A percentile compares a stretch with the other conserved stretches of the same genome.
phyloP scores from a whole-genome alignment of 2,888 invertebrate genomes.

The Zele albiditarsus region DNA sequence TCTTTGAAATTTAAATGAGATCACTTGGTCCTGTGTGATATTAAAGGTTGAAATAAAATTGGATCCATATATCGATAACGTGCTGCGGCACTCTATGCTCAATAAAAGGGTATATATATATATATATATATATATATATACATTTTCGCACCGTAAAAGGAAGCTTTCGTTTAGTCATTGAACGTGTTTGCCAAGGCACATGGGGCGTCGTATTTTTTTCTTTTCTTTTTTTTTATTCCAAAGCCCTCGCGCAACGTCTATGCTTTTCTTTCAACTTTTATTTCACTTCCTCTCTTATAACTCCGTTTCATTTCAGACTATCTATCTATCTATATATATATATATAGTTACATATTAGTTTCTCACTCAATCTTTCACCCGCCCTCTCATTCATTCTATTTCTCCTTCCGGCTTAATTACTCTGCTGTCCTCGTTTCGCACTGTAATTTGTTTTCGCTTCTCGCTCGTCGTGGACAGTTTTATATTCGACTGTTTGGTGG shows the following conservation, averaged over 20 bases:
- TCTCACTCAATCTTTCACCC: neutral
- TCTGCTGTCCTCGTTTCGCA: conserved; percentile 18
- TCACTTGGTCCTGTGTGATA: conserved; percentile 6
- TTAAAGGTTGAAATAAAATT: neutral
- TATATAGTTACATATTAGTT: neutral
- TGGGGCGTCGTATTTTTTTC: neutral
- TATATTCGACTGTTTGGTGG: conserved; percentile 8
- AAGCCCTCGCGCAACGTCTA: neutral
- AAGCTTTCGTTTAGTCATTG: conserved; percentile 11
- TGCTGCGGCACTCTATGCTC: neutral
- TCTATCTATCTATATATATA: neutral
- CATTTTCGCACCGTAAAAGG: neutral
- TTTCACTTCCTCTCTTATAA: conserved; percentile 3
- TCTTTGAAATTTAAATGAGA: conserved; percentile 20
- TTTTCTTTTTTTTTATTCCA: neutral
- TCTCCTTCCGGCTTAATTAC: conserved; percentile 24
- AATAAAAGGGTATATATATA: neutral
- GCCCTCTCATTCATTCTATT: neutral
- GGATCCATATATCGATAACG: conserved; percentile 11
- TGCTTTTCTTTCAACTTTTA: conserved; percentile 27
- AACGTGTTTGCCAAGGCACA: conserved; percentile 17
- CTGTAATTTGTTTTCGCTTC: conserved; percentile 29
- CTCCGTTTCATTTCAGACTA: neutral
- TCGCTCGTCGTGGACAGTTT: conserved; percentile 7
- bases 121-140: neutral